Conservation (phyloP, 2,113 vertebrate genomes). For the Pipa parva region DNA sequence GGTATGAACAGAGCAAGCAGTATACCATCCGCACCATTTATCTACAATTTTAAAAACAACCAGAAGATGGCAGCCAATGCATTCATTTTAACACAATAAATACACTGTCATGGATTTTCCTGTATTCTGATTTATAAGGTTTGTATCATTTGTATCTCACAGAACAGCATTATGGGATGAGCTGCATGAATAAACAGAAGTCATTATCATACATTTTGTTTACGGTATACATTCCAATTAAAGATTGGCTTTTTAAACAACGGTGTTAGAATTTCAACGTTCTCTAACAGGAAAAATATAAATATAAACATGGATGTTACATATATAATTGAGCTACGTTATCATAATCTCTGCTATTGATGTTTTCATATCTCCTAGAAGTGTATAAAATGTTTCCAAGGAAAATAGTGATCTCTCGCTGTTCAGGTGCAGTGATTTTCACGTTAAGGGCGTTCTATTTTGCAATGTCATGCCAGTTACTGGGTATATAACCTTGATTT, state of each 20-base stretch:
- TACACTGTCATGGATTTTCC: constrained; percentile 1
- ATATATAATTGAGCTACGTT: background rate
- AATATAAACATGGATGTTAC: background rate
- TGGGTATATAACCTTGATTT: constrained; percentile 29
- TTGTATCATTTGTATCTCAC: background rate
- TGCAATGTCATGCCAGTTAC: constrained; percentile 28
- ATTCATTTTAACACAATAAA: background rate
- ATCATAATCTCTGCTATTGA: background rate
- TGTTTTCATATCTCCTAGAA: background rate
- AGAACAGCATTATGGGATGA: background rate
- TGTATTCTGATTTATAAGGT: background rate
- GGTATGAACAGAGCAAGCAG: too few species aligned
- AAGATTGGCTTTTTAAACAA: background rate
- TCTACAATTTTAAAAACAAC: background rate
- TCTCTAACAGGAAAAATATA: background rate
- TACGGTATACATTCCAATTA: too few species aligned
- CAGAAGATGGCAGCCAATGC: constrained; percentile 18
- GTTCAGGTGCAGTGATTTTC: background rate
- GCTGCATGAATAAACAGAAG: constrained; percentile 2
- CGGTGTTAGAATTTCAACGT: background rate
- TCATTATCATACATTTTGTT: constrained; percentile 4
- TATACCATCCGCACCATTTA: too few species aligned
- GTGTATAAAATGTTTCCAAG: background rate
- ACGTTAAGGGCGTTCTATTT: background rate
- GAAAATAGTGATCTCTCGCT: background rate